Conservation (phyloP, 2,797 vertebrate species). For the Sternotherus odoratus region DNA sequence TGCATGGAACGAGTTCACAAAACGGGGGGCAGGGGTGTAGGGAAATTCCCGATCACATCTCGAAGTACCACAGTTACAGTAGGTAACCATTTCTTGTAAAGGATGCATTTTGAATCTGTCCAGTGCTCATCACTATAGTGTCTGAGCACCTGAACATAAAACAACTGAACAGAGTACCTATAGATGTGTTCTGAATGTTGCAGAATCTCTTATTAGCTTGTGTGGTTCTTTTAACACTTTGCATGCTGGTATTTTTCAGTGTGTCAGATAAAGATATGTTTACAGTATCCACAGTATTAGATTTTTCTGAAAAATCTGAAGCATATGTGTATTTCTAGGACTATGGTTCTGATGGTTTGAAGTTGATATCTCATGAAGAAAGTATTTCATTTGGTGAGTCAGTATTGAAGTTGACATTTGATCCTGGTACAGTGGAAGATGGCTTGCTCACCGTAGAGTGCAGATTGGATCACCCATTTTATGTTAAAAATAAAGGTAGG, state of each 20-base stretch:
- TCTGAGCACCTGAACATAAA: not conserved
- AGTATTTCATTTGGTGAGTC: slow-evolving; percentile 94
- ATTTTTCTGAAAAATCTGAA: not conserved
- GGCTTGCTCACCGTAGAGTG: slow-evolving; percentile 94
- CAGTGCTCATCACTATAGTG: not conserved
- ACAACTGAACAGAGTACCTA: not conserved
- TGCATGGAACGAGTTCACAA: too few relatives aligned
- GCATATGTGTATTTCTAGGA: slow-evolving; percentile 81
- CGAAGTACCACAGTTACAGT: not conserved
- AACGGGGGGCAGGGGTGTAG: too few relatives aligned
- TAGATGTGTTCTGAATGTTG: not conserved
- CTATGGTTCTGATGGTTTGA: slow-evolving; percentile 93
- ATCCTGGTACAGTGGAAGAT: slow-evolving; percentile 92
- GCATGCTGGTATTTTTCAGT: not conserved
- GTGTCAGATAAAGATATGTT: fast-evolving
- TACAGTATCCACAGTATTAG: fast-evolving
- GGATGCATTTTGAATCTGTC: not conserved
- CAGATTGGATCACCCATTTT: slow-evolving; percentile 96
- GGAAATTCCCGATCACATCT: not conserved
- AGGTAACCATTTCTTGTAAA: not conserved
- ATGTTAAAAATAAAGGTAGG: slow-evolving; percentile 98
- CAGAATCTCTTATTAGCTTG: not conserved
- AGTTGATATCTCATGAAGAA: slow-evolving; percentile 94
- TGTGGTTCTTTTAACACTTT: not conserved
- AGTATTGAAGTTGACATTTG: slow-evolving; percentile 96